Evolutionary conservation across 53 echinoderm and acorn worm genomes (phyloP).

Genomic region (Paracentrotus lividus): DNA sequence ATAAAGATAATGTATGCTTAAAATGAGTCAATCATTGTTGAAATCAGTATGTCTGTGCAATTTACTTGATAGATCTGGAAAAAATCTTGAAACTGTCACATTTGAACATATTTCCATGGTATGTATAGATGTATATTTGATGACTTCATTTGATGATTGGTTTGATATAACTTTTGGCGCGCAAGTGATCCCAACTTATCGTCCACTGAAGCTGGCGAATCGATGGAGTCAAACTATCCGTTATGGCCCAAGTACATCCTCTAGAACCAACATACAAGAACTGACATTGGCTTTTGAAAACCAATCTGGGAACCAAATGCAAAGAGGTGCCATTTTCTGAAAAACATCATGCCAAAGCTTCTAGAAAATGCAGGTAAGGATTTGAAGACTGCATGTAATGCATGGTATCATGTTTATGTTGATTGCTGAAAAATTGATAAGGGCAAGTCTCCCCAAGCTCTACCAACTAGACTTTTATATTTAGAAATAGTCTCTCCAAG

Average conservation of each 20-base stretch:
- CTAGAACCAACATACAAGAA: background rate
- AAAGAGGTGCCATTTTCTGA: background rate
- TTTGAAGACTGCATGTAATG: no score
- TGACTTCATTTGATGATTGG: background rate
- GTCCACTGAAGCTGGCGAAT: background rate
- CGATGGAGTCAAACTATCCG: background rate
- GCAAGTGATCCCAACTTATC: conserved; percentile 23
- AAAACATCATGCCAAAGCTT: background rate
- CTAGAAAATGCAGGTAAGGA: background rate
- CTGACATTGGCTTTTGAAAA: background rate
- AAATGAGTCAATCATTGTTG: no score
- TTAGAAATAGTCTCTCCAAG: background rate
- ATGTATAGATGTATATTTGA: no score
- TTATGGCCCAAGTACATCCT: background rate
- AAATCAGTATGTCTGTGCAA: no score
- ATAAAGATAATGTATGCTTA: no score
- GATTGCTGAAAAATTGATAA: no score
- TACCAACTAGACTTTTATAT: background rate
- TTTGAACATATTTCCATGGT: no score
- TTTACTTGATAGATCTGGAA: no score
- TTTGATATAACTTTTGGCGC: background rate
- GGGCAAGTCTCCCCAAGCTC: no score
- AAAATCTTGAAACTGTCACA: no score
- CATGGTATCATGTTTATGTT: no score
- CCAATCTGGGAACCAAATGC: background rate